Evolutionary conservation across 2,113 vertebrate species (phyloP).

Genomic region (Pterocles orientalis): DNA sequence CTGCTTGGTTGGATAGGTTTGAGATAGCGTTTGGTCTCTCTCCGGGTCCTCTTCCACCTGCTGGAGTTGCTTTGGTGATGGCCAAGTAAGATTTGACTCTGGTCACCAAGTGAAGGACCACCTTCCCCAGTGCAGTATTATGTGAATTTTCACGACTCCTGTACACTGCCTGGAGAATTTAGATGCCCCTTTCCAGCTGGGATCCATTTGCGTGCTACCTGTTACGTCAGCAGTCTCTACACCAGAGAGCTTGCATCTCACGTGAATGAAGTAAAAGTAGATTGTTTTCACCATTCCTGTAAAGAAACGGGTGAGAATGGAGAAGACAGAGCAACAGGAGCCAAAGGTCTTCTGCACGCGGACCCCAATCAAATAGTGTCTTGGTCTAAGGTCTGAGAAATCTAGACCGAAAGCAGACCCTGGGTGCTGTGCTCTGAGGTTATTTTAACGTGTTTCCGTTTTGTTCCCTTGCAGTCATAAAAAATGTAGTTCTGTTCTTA

Average conservation of each 20-base stretch:
- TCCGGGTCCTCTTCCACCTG: neutral
- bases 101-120: neutral
- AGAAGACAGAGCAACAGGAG: neutral
- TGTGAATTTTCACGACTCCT: neutral
- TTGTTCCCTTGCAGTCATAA: neutral
- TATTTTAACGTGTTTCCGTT: neutral
- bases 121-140: neutral
- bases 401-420: neutral
- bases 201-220: neutral
- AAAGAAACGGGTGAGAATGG: neutral
- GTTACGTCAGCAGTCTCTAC: neutral
- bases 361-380: neutral
- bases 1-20: too few relatives aligned
- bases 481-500: neutral
- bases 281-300: neutral
- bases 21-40: neutral
- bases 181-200: neutral
- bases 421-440: neutral
- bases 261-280: neutral
- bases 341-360: neutral
- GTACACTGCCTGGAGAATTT: neutral
- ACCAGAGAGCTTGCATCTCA: neutral
- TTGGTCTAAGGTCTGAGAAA: neutral
- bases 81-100: neutral
- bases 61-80: neutral